Percentiles rank a stretch among this genome's conserved stretches.
These are phyloP conservation scores for Lates calcarifer DNA, from an alignment of 2,113 vertebrate species.

Conservation along the genomic window DNA sequence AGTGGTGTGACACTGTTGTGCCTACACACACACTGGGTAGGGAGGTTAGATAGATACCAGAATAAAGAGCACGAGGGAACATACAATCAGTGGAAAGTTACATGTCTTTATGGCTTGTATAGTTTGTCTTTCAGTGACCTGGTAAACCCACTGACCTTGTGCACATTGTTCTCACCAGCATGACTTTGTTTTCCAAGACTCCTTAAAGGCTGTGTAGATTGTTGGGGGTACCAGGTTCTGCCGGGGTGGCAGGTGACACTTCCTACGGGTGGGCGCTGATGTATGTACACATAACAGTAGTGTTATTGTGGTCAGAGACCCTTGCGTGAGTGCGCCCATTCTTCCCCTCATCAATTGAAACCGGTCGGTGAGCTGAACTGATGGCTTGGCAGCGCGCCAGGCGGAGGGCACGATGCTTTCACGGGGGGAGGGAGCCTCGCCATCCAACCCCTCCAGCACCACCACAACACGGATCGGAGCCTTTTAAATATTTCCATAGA, in stretches of 20 bases:
- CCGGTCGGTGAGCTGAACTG: conserved; percentile 62
- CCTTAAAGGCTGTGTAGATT: neutral
- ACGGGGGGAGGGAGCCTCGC: conserved; percentile 14
- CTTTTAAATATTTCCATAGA: conserved; percentile 46
- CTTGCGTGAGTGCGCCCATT: conserved; percentile 69
- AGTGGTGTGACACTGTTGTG: neutral
- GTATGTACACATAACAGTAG: conserved; percentile 63
- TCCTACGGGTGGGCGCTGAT: conserved; percentile 39
- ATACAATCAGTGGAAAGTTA: no score
- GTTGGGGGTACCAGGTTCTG: conserved; percentile 21
- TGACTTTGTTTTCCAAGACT: conserved; percentile 6
- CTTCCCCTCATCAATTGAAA: conserved; percentile 65
- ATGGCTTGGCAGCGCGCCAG: conserved; percentile 68
- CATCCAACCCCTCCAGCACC: neutral
- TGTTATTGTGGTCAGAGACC: conserved; percentile 66
- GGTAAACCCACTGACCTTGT: conserved; percentile 7
- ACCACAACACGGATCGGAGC: neutral
- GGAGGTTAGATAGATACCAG: no score
- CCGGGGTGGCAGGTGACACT: conserved; percentile 55
- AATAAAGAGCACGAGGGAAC: no score
- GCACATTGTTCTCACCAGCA: neutral
- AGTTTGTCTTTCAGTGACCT: neutral
- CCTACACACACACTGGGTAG: no score
- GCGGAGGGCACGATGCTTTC: conserved; percentile 30
- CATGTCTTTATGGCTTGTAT: no score